Conservation (phyloP, 2,888 invertebrate genomes). For the Pemphredon lugubris region DNA sequence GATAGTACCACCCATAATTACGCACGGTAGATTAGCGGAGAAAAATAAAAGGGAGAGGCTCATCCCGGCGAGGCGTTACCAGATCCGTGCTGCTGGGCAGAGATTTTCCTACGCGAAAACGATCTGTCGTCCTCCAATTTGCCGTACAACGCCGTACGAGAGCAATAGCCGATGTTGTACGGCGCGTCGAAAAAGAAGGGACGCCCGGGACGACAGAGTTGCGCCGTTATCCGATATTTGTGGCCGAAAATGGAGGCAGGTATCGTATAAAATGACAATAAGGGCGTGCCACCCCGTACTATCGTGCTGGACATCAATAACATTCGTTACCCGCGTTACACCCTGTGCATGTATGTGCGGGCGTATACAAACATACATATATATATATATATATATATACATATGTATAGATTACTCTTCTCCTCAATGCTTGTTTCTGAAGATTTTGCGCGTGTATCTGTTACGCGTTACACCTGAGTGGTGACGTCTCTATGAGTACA, state of each 20-base stretch:
- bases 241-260: slow-evolving; percentile 70
- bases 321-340: slow-evolving; percentile 75
- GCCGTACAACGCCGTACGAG: slow-evolving; percentile 41
- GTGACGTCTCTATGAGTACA: not conserved
- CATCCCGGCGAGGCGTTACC: too few relatives aligned
- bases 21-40: too few relatives aligned
- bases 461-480: slow-evolving; percentile 29
- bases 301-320: slow-evolving; percentile 74
- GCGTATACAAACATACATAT: slow-evolving; percentile 1
- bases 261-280: slow-evolving; percentile 77
- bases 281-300: slow-evolving; percentile 68
- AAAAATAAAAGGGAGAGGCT: too few relatives aligned
- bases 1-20: too few relatives aligned
- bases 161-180: slow-evolving; percentile 64
- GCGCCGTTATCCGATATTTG: slow-evolving; percentile 74
- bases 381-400: slow-evolving; percentile 8
- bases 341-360: slow-evolving; percentile 36
- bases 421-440: not conserved
- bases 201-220: slow-evolving; percentile 47
- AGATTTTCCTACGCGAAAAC: slow-evolving; percentile 49
- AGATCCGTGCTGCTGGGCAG: slow-evolving; percentile 3
- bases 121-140: slow-evolving; percentile 63
- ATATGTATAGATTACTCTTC: slow-evolving; percentile 36
- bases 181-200: slow-evolving; percentile 56
- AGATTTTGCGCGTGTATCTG: not conserved